A percentile compares a stretch with the other conserved stretches of the same genome.
phyloP scores from a whole-genome alignment of 2,888 invertebrate species.

The Pocota personata region DNA sequence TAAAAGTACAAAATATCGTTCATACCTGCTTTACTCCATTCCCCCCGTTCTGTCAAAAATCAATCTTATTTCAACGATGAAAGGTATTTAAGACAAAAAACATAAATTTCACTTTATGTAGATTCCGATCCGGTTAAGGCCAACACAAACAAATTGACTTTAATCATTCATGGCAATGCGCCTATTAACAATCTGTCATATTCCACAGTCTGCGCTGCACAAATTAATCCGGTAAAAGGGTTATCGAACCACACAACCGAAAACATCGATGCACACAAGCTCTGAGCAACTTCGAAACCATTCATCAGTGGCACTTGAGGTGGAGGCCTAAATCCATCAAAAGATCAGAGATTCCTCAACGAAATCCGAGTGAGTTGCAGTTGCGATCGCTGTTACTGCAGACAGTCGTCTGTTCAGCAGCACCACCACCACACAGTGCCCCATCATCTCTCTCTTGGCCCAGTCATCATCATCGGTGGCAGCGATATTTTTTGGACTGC shows the following conservation, averaged over 20 bases:
- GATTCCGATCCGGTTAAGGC: constrained; percentile 64
- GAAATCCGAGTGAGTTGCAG: constrained; percentile 49
- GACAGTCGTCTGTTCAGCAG: constrained; percentile 64
- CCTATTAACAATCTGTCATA: constrained; percentile 74
- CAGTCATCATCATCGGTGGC: constrained; percentile 49
- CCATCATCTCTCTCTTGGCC: constrained; percentile 6
- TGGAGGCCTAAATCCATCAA: constrained; percentile 82
- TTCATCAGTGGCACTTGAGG: constrained; percentile 83
- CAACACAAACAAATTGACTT: constrained; percentile 62
- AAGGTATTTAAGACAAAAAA: constrained; percentile 64
- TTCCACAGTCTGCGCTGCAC: constrained; percentile 56
- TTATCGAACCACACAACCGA: constrained; percentile 65
- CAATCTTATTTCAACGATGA: constrained; percentile 66
- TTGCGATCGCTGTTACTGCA: constrained; percentile 63
- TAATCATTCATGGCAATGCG: constrained; percentile 56
- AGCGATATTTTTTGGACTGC: constrained; percentile 53
- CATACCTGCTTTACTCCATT: not conserved
- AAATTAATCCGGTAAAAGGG: constrained; percentile 70
- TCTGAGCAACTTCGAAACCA: constrained; percentile 76
- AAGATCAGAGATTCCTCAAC: constrained; percentile 73
- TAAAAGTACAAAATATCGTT: not conserved
- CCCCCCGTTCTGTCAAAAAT: constrained; percentile 42
- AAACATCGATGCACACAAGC: constrained; percentile 57
- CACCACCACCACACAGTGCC: constrained; percentile 24
- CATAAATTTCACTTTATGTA: constrained; percentile 68